phyloP scores from a whole-genome alignment of 2,888 invertebrate genomes.

The Tryphoninae sp. region DNA sequence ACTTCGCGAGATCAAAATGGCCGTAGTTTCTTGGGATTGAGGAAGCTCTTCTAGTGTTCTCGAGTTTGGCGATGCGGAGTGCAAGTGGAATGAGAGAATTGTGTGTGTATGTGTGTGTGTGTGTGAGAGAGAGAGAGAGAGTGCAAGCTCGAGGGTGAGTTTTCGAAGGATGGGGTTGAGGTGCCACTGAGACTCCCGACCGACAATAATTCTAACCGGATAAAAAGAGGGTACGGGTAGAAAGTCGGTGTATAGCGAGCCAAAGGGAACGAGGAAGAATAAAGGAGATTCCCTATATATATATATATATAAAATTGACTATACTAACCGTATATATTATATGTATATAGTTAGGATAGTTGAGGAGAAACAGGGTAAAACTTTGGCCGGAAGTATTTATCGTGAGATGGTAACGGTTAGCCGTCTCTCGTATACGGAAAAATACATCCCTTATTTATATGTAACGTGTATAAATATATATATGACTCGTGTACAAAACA shows the following conservation, averaged over 20 bases:
- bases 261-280: conserved; percentile 23
- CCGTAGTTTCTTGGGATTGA: conserved; percentile 57
- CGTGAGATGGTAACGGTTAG: conserved; percentile 58
- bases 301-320: too few species aligned
- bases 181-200: conserved; percentile 55
- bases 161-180: conserved; percentile 34
- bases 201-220: conserved; percentile 58
- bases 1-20: conserved; percentile 60
- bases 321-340: too few species aligned
- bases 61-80: conserved; percentile 43
- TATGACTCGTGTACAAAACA: conserved; percentile 15
- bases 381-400: conserved; percentile 59
- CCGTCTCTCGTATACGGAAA: conserved; percentile 47
- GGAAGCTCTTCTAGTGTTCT: conserved; percentile 49
- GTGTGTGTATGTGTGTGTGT: neutral
- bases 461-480: conserved; percentile 1
- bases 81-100: conserved; percentile 32
- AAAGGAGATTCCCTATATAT: conserved; percentile 30
- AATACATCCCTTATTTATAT: conserved; percentile 29
- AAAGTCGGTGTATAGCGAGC: conserved; percentile 35
- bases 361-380: conserved; percentile 50
- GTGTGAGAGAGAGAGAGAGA: neutral
- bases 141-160: conserved; percentile 2
- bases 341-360: conserved; percentile 25
- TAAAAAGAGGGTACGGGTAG: conserved; percentile 45